These are phyloP conservation scores for Arenaria interpres DNA, from an alignment of 2,113 vertebrate genomes.

Conservation along the genomic window DNA sequence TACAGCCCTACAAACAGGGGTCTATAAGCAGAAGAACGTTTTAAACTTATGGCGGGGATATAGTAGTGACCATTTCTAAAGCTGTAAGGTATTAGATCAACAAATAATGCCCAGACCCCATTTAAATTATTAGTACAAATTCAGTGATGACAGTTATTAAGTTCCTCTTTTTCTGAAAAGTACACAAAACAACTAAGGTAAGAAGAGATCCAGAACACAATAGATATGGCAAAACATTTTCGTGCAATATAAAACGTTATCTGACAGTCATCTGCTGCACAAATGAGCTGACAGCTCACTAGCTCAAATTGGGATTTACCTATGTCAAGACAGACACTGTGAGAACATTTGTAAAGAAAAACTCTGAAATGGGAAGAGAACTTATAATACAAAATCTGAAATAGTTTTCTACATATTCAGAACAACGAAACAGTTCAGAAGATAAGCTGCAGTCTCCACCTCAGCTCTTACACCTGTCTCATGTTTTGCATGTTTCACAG, in stretches of 20 bases:
- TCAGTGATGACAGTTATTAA: neutral
- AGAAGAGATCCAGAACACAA: neutral
- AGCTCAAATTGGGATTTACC: neutral
- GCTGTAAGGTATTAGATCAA: neutral
- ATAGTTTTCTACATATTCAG: neutral
- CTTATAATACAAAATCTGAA: neutral
- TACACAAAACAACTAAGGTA: neutral
- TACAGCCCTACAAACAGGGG: neutral
- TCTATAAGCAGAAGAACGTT: neutral
- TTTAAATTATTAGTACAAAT: neutral
- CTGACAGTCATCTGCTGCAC: neutral
- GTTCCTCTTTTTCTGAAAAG: neutral
- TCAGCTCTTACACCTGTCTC: neutral
- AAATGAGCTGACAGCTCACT: neutral
- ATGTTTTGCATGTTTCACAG: neutral
- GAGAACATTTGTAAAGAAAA: neutral
- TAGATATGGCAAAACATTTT: fast-evolving
- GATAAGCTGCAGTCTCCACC: neutral
- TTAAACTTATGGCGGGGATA: neutral
- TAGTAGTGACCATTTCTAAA: neutral
- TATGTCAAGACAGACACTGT: neutral
- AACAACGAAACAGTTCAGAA: neutral
- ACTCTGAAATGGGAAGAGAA: neutral
- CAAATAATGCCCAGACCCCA: neutral
- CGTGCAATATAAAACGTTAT: neutral